Percentiles rank a stretch among this genome's conserved stretches.
phyloP scores from a whole-genome alignment of 2,113 vertebrate species.

The Varanus salvator region DNA sequence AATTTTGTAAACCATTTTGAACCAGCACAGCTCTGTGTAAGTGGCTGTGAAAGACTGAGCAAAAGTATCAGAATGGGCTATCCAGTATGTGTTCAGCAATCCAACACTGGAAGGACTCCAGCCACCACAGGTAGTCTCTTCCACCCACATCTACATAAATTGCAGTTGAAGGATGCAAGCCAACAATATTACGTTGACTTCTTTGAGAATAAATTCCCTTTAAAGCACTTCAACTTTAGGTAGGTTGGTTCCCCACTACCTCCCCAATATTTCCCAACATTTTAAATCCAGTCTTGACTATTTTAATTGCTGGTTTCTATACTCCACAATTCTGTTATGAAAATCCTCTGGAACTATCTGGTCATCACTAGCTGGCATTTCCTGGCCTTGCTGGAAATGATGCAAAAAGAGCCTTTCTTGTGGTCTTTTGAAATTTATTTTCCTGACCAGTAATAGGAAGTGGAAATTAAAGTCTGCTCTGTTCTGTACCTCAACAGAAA shows the following conservation, averaged over 20 bases:
- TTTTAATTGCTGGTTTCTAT: not conserved
- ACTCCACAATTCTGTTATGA: not conserved
- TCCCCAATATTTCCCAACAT: not conserved
- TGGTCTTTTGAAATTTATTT: not conserved
- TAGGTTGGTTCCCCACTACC: not conserved
- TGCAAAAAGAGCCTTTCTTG: not conserved
- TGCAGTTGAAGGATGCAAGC: not conserved
- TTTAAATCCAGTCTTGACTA: not conserved
- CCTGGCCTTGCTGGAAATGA: not conserved
- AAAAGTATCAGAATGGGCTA: not conserved
- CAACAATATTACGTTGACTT: not conserved
- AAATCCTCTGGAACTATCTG: not conserved
- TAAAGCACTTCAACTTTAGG: not conserved
- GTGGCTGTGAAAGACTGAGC: not conserved
- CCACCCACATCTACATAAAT: not conserved
- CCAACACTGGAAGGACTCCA: not conserved
- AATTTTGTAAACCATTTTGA: not conserved
- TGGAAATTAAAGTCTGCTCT: constrained; percentile 18
- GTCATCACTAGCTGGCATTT: not conserved
- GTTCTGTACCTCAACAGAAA: constrained; percentile 38
- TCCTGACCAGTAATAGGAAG: constrained; percentile 3
- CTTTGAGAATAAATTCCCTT: not conserved
- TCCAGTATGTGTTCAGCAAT: not conserved
- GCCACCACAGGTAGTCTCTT: not conserved
- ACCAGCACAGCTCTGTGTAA: not conserved